Base-by-base conservation (phyloP, 2,113 vertebrate species). In the Pseudopipra pipra region DNA sequence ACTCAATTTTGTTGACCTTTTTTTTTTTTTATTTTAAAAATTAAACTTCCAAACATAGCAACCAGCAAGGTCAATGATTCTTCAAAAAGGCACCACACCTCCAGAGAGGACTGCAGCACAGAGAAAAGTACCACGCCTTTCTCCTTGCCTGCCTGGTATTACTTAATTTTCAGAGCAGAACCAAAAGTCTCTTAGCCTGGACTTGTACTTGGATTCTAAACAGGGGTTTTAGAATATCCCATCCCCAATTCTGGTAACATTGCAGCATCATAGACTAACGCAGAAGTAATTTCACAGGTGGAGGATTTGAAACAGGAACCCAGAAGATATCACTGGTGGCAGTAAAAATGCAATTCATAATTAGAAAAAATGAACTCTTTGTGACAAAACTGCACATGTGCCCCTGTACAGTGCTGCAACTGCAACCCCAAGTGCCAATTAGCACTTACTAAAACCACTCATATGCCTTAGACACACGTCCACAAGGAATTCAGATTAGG, bases 381-480 rank as follows among this genome's bases (percentile, higher is more conserved):
- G 1, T 17, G 17, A 85, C 27, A 67, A 33, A 78, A 78, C 14
- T 14, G 9, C 24, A 11, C 1, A 1, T 0, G 3, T 35, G 16
- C 18, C 77, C 44, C 22, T 62, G 44, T 37, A 19, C 5, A 23
- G 15, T 22, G n/a, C 85, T 75, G 52, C 31, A 49, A 43, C 18
- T 61, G 51, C 55, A 58, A 85, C 58, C 13, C 41, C 30, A 61
- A 51, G 16, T 27, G 66, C 41, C 27, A 70, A 27, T 52, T 5
- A 77, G 41, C 5, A 24, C 73, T 70, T 62, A 41, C 7, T 19
- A 28, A 87, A 79, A 35, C 11, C 30, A 58, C 24, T 37, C 8
- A 15, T 1, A 3, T 14, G 31, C 47, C 55, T 61, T 7, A 33
- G 9, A 62, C 13, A 37, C 3, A 7, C 0, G 6, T 41, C 31